These are phyloP conservation scores for Psylliodes chrysocephalus DNA, from an alignment of 2,888 invertebrate genomes.

Conservation along the genomic window DNA sequence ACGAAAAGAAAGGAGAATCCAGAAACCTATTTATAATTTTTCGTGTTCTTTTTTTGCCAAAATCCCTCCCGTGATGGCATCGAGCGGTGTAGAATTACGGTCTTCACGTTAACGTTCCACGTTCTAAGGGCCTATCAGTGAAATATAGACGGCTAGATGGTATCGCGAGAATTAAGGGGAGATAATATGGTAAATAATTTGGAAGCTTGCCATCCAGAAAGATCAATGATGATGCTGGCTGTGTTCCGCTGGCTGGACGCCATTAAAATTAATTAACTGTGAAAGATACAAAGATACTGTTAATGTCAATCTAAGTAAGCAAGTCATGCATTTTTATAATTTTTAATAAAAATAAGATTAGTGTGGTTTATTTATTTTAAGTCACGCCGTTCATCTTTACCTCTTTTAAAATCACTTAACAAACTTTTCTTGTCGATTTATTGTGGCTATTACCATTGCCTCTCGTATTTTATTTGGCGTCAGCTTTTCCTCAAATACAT, in stretches of 20 bases:
- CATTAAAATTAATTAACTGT: slow-evolving; percentile 41
- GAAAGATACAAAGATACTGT: too few species aligned
- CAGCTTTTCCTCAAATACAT: not conserved
- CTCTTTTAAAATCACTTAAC: too few species aligned
- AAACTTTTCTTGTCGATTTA: not conserved
- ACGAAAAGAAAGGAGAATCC: not conserved
- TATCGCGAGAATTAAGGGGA: slow-evolving; percentile 37
- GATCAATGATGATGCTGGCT: slow-evolving; percentile 44
- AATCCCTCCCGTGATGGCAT: slow-evolving; percentile 19
- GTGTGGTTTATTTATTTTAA: too few species aligned
- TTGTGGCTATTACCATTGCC: not conserved
- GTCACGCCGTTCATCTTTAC: too few species aligned
- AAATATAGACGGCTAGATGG: slow-evolving; percentile 38
- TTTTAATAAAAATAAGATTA: too few species aligned
- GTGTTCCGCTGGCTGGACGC: too few species aligned
- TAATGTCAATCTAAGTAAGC: too few species aligned
- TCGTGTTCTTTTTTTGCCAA: slow-evolving; percentile 7
- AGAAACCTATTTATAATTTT: slow-evolving; percentile 20
- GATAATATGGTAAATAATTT: slow-evolving; percentile 45
- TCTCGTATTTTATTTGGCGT: not conserved
- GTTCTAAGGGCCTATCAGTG: slow-evolving; percentile 35
- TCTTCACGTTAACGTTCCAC: slow-evolving; percentile 30
- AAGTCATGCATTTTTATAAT: too few species aligned
- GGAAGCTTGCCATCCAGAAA: slow-evolving; percentile 43
- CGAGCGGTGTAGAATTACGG: slow-evolving; percentile 12